Evolutionary conservation across 2,113 vertebrate genomes (phyloP).

Genomic region (Herpetotheres cachinnans): DNA sequence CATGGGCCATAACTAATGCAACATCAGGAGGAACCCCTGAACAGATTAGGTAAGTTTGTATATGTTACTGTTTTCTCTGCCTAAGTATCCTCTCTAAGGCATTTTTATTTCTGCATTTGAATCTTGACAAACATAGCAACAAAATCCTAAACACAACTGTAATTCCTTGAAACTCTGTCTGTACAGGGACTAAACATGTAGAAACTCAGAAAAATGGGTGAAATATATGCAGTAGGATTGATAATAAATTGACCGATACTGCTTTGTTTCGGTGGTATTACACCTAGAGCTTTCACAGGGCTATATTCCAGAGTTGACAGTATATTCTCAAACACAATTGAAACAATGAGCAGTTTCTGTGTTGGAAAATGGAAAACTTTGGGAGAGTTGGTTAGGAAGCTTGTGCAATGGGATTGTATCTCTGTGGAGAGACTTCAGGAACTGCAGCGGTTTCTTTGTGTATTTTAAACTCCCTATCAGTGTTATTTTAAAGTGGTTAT

Average conservation of each 20-base stretch:
- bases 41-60: constrained; percentile 79
- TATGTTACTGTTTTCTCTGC: not conserved
- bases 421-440: not conserved
- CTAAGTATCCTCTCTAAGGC: not conserved
- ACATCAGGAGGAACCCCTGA: constrained; percentile 87
- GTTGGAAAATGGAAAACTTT: not conserved
- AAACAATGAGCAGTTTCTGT: not conserved
- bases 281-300: not conserved
- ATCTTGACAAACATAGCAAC: not conserved
- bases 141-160: not conserved
- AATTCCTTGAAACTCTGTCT: not conserved
- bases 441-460: not conserved
- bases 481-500: not conserved
- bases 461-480: not conserved
- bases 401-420: not conserved
- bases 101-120: not conserved
- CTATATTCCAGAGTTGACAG: not conserved
- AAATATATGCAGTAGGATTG: not conserved
- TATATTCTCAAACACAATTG: not conserved
- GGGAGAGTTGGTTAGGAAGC: not conserved
- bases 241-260: not conserved
- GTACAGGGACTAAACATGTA: not conserved
- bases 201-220: not conserved
- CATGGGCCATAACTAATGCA: constrained; percentile 89
- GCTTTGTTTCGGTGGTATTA: not conserved